Percentiles rank a stretch among this genome's conserved stretches.
These are phyloP conservation scores for Pomatorhinus ruficollis DNA, from an alignment of 2,113 vertebrate species.

Conservation along the genomic window DNA sequence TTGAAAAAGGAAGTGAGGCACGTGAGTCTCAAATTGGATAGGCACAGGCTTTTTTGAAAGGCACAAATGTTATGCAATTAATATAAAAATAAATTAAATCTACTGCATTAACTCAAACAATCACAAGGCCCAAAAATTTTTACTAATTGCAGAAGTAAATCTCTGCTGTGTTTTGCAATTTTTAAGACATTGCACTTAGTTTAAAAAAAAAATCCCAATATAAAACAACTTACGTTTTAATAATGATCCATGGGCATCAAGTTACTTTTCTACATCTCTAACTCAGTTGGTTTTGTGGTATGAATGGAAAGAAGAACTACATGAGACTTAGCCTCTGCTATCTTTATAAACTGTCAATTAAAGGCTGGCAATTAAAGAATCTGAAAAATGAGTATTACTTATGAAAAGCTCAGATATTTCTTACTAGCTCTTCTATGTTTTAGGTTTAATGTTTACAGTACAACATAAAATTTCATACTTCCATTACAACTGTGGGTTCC, in stretches of 20 bases:
- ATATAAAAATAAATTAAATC: constrained; percentile 83
- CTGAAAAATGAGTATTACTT: constrained; percentile 58
- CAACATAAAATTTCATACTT: constrained; percentile 38
- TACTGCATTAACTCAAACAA: constrained; percentile 77
- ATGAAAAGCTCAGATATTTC: constrained; percentile 61
- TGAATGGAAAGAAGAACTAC: constrained; percentile 31
- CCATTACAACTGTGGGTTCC: constrained; percentile 64
- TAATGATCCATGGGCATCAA: constrained; percentile 59
- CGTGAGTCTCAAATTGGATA: constrained; percentile 59
- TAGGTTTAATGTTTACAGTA: constrained; percentile 52
- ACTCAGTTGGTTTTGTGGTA: constrained; percentile 60
- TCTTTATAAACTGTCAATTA: constrained; percentile 44
- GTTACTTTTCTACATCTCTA: constrained; percentile 45
- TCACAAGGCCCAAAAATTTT: constrained; percentile 71
- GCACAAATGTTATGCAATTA: constrained; percentile 83
- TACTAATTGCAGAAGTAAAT: constrained; percentile 73
- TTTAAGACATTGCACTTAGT: constrained; percentile 80
- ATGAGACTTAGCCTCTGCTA: constrained; percentile 20
- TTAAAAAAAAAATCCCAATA: neutral
- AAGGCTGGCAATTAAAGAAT: neutral
- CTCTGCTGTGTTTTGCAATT: constrained; percentile 74
- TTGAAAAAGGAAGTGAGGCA: constrained; percentile 68
- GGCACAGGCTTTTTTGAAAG: constrained; percentile 78
- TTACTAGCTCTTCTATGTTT: constrained; percentile 56
- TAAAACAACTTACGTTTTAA: constrained; percentile 68